Percentiles rank a stretch among this genome's conserved stretches.
phyloP scores from a whole-genome alignment of 2,888 invertebrate species.

The Hedya salicella region DNA sequence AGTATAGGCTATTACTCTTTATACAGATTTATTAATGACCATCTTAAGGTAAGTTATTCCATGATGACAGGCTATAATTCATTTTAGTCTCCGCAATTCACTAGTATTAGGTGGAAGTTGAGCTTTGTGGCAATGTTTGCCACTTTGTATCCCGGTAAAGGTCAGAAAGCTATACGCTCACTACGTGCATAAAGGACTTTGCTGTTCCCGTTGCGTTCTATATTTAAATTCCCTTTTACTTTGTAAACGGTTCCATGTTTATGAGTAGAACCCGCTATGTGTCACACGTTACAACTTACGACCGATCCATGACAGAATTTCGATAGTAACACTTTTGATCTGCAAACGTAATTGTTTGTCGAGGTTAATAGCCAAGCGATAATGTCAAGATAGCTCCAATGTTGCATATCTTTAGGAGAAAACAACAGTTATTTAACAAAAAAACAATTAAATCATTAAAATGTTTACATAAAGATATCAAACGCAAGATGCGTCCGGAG shows the following conservation, averaged over 20 bases:
- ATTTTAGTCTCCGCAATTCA: conserved; percentile 19
- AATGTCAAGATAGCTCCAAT: conserved; percentile 1
- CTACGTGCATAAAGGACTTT: background rate
- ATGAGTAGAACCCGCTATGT: background rate
- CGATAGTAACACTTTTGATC: conserved; percentile 6
- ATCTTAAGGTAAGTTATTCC: conserved; percentile 10
- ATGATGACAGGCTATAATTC: conserved; percentile 26
- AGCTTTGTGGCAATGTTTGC: conserved; percentile 9
- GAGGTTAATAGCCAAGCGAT: conserved; percentile 8
- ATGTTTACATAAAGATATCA: conserved; percentile 1
- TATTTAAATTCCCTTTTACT: conserved; percentile 25
- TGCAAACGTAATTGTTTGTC: background rate
- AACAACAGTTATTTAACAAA: background rate
- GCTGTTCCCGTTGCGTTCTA: conserved; percentile 10
- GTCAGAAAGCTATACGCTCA: conserved; percentile 11
- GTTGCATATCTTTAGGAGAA: background rate
- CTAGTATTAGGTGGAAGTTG: conserved; percentile 11
- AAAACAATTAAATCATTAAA: conserved; percentile 2
- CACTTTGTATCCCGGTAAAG: conserved; percentile 27
- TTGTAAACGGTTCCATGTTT: conserved; percentile 15
- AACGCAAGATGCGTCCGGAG: background rate
- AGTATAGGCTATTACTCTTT: conserved; percentile 1
- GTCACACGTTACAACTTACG: background rate
- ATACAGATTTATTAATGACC: conserved; percentile 22
- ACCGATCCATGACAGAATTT: background rate